phyloP scores from a whole-genome alignment of 2,797 vertebrate species.

The Hemitrygon akajei region DNA sequence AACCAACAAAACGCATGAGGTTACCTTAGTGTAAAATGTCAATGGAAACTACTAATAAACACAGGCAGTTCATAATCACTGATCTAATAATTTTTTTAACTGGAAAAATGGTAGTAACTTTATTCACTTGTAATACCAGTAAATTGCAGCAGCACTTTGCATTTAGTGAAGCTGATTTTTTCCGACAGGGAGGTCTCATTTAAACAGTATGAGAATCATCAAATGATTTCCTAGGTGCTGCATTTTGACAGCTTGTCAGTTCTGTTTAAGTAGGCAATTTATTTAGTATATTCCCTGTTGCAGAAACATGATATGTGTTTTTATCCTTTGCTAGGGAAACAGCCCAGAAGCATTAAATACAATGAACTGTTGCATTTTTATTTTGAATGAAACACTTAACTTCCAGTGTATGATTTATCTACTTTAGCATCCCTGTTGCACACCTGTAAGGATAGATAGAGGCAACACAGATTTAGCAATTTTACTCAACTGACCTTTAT shows the following conservation, averaged over 20 bases:
- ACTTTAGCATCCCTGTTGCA: not conserved
- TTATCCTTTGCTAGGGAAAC: constrained; percentile 4
- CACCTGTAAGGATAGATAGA: not conserved
- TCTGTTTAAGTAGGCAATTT: constrained; percentile 39
- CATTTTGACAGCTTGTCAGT: constrained; percentile 44
- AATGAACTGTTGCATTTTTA: not conserved
- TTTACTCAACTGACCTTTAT: not conserved
- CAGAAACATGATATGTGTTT: constrained; percentile 39
- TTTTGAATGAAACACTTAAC: not conserved
- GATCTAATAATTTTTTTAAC: not conserved
- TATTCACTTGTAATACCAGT: not conserved
- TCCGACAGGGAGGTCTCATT: constrained; percentile 37
- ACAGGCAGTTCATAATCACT: not conserved
- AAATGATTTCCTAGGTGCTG: constrained; percentile 40
- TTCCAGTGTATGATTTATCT: not conserved
- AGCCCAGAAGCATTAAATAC: not conserved
- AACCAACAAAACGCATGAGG: not conserved
- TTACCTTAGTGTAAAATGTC: not conserved
- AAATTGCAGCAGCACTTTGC: not conserved
- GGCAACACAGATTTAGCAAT: not conserved
- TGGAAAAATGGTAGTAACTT: not conserved
- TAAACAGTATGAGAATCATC: constrained; percentile 39
- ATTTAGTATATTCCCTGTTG: constrained; percentile 43
- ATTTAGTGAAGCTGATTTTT: constrained; percentile 33
- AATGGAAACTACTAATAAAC: not conserved